Percentiles rank a stretch among this genome's conserved stretches.
Evolutionary conservation across 1,140 invertebrate genomes (phyloP).

Genomic region (Dolichoris vasculosae): DNA sequence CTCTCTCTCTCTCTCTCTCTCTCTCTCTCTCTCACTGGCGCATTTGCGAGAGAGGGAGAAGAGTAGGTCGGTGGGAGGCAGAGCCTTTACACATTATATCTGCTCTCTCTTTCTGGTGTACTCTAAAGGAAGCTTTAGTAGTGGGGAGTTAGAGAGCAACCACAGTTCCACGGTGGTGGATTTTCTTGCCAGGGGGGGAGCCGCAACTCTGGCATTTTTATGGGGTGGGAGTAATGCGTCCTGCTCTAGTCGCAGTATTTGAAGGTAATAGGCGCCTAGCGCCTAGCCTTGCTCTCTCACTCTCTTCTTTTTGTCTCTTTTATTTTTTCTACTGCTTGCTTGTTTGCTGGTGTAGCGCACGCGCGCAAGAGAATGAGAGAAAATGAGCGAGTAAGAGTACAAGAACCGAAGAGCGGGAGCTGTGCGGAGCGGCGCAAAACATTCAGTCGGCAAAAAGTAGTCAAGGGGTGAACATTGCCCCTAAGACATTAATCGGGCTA

Average conservation of each 20-base stretch:
- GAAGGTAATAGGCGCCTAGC: constrained; percentile 26
- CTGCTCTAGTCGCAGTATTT: background rate
- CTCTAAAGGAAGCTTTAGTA: constrained; percentile 36
- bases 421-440: constrained; percentile 70
- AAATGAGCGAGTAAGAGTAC: background rate
- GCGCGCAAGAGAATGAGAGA: constrained; percentile 43
- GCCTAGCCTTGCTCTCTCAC: background rate
- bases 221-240: constrained; percentile 38
- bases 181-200: constrained; percentile 16
- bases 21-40: background rate
- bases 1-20: background rate
- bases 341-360: no score
- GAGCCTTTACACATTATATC: background rate
- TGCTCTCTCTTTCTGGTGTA: background rate
- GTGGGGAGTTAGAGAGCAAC: constrained; percentile 25
- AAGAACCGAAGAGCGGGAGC: constrained; percentile 15
- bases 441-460: constrained; percentile 76
- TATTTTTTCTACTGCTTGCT: no score
- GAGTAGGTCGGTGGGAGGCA: constrained; percentile 29
- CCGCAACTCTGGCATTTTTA: background rate
- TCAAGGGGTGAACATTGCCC: constrained; percentile 74
- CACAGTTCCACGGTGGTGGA: background rate
- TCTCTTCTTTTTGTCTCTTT: background rate
- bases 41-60: constrained; percentile 43
- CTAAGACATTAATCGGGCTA: constrained; percentile 54